Conservation (phyloP, 92 coral and sea anemone species). For the Meandrina meandrites region DNA sequence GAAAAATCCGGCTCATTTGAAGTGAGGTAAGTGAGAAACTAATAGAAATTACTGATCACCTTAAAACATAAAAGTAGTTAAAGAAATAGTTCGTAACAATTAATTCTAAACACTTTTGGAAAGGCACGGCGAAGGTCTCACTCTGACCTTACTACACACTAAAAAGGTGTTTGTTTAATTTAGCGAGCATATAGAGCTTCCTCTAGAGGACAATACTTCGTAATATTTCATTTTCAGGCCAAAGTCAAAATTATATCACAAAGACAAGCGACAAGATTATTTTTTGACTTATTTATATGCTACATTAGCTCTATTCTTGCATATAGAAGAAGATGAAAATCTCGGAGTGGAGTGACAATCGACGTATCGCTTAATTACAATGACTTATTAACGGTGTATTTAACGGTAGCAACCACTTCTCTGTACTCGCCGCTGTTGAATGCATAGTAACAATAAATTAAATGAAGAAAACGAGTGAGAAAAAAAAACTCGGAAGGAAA, state of each 20-base stretch:
- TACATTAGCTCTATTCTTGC: not conserved
- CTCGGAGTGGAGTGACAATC: not conserved
- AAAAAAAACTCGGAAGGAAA: no score
- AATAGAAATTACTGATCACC: not conserved
- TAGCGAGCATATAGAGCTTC: not conserved
- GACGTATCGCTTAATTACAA: no score
- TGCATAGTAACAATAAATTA: not conserved
- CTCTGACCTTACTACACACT: not conserved
- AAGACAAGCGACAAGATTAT: not conserved
- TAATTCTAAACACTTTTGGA: not conserved
- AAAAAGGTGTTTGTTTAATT: not conserved
- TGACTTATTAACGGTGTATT: no score
- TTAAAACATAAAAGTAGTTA: not conserved
- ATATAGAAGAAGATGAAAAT: not conserved
- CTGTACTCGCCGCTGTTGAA: not conserved
- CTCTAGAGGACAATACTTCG: not conserved
- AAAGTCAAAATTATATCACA: not conserved
- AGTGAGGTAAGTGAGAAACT: no score
- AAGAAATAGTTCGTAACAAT: not conserved
- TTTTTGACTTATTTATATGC: not conserved
- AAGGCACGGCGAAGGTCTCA: not conserved
- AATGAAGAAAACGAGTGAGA: not conserved
- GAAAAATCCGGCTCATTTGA: not conserved
- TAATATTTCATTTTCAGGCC: not conserved
- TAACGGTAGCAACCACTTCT: not conserved